Base-by-base conservation (phyloP, 2,888 invertebrate genomes). In the Notodromas monacha region DNA sequence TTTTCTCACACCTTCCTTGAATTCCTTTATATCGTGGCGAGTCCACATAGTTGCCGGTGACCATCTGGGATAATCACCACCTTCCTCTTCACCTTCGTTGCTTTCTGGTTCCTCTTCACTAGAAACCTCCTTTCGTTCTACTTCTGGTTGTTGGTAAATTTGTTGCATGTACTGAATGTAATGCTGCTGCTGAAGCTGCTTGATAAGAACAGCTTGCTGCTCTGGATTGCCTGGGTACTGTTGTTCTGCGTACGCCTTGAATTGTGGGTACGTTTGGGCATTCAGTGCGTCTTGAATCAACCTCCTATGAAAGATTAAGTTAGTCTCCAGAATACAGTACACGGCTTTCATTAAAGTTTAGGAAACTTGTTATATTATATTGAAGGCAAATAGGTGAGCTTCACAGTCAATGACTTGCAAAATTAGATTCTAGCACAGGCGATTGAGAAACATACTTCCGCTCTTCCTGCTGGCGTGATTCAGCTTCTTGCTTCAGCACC, bases 101-200 rank as follows among this genome's bases (percentile, higher is more conserved):
- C 39, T 41, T 21, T 40, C 41, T 4, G 36, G 39, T 26, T 41
- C 41, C 15, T 38, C 37, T 4, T 39, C 37, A 31, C 30, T 28
- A 12, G 16, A 32, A 21, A 12, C 34, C 15, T 21, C n/a, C 30
- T 33, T 3, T 38, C 39, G 33, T 12, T 26, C 26, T n/a, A 14
- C 29, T 28, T 30, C 26, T 44, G 47, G 57, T 45, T 50, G 60
- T 43, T 55, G 62, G 48, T 59, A 67, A 26, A 89, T 54, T 48
- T 92, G 92, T 42, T 86, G 77, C 65, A 96, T 84, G 49, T 96
- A 96, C 45, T 92, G 89, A 46, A 86, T 79, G 48, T 86, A 96
- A 50, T 99, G 96, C 44, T 96, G 86, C 41, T 89, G 89, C 52
- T 99, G 96, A 28, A 99, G 54, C 46, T 92, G 89, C 33, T 69